Evolutionary conservation across 2,113 vertebrate species (phyloP).

Genomic region (Ciconia stormi): DNA sequence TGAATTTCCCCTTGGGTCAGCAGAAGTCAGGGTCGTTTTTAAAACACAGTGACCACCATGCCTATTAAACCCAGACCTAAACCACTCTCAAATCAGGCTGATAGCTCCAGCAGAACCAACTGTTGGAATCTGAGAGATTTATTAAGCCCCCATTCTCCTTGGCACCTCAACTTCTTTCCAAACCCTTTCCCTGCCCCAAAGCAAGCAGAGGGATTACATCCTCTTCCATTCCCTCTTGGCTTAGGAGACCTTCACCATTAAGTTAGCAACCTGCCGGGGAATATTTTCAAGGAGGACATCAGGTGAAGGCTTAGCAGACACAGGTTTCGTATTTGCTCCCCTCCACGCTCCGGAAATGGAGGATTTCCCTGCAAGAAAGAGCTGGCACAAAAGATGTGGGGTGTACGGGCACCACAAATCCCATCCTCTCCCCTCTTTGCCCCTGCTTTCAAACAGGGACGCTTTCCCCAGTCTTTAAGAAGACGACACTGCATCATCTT

Average conservation of each 20-base stretch:
- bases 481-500: neutral
- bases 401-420: neutral
- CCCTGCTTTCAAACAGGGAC: neutral
- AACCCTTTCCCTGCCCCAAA: neutral
- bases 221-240: neutral
- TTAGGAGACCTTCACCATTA: neutral
- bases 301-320: neutral
- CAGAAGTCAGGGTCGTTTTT: neutral
- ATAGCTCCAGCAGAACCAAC: neutral
- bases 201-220: neutral
- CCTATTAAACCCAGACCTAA: neutral
- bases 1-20: neutral
- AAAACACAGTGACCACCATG: neutral
- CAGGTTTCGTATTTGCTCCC: neutral
- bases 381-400: rapidly evolving
- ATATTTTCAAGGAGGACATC: neutral
- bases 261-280: neutral
- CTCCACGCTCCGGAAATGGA: neutral
- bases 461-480: neutral
- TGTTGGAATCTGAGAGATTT: neutral
- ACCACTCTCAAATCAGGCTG: neutral
- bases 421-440: neutral
- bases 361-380: neutral
- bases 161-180: neutral
- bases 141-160: neutral